A percentile compares a stretch with the other conserved stretches of the same genome.
Conservation (phyloP, 2,888 invertebrate species). For the Ptychoptera albimana region DNA sequence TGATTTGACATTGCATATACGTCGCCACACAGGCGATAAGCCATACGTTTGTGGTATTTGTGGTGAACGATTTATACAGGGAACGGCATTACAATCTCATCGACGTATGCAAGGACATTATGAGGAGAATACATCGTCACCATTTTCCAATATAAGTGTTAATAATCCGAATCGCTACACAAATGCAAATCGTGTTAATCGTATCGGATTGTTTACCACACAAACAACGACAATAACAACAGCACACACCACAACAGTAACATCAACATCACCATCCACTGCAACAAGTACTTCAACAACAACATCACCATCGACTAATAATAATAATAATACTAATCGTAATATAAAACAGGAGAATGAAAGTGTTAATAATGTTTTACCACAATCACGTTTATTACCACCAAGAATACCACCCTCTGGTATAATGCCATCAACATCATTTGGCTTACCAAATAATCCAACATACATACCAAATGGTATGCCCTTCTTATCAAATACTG, state of each 20-base stretch:
- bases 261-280: background rate
- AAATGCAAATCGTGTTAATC: conserved; percentile 10
- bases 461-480: conserved; percentile 2
- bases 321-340: conserved; percentile 1
- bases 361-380: background rate
- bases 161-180: conserved; percentile 10
- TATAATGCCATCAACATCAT: background rate
- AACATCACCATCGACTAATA: background rate
- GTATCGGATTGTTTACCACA: conserved; percentile 4
- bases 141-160: conserved; percentile 9
- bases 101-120: conserved; percentile 43
- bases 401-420: background rate
- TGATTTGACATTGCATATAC: conserved; percentile 50
- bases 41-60: conserved; percentile 51
- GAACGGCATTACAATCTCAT: conserved; percentile 44
- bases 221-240: background rate
- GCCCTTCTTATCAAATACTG: background rate
- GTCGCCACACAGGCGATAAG: conserved; percentile 51
- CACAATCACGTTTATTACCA: background rate
- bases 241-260: background rate
- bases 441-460: background rate
- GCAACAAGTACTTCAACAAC: background rate
- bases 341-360: background rate
- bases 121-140: conserved; percentile 10
- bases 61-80: conserved; percentile 51